Percentiles rank a stretch among this genome's conserved stretches.
These are phyloP conservation scores for Villa cingulata DNA, from an alignment of 2,888 invertebrate species.

Conservation along the genomic window DNA sequence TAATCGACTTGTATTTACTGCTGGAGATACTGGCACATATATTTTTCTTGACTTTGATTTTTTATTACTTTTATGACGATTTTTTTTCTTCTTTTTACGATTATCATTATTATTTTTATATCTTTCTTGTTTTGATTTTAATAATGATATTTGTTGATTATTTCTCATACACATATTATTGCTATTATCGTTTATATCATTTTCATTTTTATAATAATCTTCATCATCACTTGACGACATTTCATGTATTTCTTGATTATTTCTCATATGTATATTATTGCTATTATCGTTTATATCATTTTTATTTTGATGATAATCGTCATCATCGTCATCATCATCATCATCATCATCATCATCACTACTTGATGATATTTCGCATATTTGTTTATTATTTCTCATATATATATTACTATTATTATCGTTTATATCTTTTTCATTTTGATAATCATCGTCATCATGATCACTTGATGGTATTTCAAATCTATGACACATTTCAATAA, in stretches of 20 bases:
- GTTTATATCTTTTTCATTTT: too few species aligned
- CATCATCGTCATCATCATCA: too few species aligned
- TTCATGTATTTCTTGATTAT: constrained; percentile 1
- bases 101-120: too few species aligned
- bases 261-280: background rate
- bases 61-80: background rate
- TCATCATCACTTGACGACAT: too few species aligned
- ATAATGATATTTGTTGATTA: constrained; percentile 12
- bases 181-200: too few species aligned
- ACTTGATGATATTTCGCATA: too few species aligned
- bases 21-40: constrained; percentile 15
- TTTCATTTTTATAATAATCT: background rate
- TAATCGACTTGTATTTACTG: constrained; percentile 26
- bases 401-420: too few species aligned
- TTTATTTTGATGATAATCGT: background rate
- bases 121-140: constrained; percentile 17
- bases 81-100: too few species aligned
- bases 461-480: too few species aligned
- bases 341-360: too few species aligned
- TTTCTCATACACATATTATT: background rate
- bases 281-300: background rate
- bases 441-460: too few species aligned
- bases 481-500: background rate
- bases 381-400: too few species aligned
- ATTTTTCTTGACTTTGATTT: background rate